phyloP scores from a whole-genome alignment of 2,888 invertebrate species.

The Melipona beecheii region DNA sequence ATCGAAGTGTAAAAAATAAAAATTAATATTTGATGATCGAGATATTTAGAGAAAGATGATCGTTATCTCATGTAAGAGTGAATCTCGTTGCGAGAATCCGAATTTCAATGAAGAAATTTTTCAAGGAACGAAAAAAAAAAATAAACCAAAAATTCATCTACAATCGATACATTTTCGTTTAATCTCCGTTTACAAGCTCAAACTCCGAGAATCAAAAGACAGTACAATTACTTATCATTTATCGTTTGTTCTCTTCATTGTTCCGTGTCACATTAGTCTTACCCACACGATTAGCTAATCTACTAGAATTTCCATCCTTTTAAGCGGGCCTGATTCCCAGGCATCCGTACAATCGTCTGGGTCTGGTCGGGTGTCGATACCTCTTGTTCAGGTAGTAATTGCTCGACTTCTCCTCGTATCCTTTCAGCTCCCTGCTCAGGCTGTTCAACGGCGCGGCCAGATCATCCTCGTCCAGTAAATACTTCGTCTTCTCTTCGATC shows the following conservation, averaged over 20 bases:
- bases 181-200: constrained; percentile 6
- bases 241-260: constrained; percentile 35
- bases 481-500: constrained; percentile 83
- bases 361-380: constrained; percentile 83
- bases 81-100: too few species aligned
- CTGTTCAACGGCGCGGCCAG: constrained; percentile 87
- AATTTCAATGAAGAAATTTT: neutral
- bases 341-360: constrained; percentile 56
- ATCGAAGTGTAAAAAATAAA: neutral
- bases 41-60: neutral
- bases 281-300: constrained; percentile 35
- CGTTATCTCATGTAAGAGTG: neutral
- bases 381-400: constrained; percentile 88
- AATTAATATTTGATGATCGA: neutral
- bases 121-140: neutral
- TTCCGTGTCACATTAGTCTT: constrained; percentile 50
- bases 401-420: constrained; percentile 87
- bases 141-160: neutral
- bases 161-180: neutral
- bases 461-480: constrained; percentile 85
- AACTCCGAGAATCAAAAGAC: constrained; percentile 28
- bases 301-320: constrained; percentile 28
- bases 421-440: constrained; percentile 87
- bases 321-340: constrained; percentile 56
- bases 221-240: constrained; percentile 24